Evolutionary conservation across 2,888 invertebrate genomes (phyloP).

Genomic region (Xanthia togata): DNA sequence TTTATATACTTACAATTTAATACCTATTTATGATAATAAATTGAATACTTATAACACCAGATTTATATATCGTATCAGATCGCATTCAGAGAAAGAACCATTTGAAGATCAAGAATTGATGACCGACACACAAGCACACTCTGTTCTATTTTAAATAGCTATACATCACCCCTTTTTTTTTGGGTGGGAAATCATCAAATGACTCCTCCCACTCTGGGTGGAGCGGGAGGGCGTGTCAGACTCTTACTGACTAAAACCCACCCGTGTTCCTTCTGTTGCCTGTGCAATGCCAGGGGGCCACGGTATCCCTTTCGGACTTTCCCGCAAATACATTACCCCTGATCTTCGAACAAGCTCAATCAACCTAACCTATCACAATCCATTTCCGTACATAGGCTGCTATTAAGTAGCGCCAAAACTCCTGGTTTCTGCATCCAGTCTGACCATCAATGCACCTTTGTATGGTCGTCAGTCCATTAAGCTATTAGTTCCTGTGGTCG

Average conservation of each 20-base stretch:
- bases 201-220: no score
- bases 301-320: no score
- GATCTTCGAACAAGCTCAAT: no score
- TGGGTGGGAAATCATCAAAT: no score
- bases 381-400: neutral
- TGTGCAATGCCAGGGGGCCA: no score
- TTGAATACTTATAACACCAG: neutral
- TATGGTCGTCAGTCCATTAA: no score
- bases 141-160: neutral
- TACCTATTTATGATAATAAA: neutral
- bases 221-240: no score
- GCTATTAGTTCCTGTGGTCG: no score
- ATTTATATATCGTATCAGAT: neutral
- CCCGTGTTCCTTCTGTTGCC: no score
- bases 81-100: neutral
- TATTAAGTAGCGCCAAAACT: neutral
- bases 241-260: no score
- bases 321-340: neutral
- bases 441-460: neutral
- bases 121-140: neutral
- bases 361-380: neutral
- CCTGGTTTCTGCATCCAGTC: neutral
- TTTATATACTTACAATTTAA: neutral
- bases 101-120: neutral
- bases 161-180: no score